These are phyloP conservation scores for Columba guinea DNA, from an alignment of 2,797 vertebrate genomes.

Conservation along the genomic window DNA sequence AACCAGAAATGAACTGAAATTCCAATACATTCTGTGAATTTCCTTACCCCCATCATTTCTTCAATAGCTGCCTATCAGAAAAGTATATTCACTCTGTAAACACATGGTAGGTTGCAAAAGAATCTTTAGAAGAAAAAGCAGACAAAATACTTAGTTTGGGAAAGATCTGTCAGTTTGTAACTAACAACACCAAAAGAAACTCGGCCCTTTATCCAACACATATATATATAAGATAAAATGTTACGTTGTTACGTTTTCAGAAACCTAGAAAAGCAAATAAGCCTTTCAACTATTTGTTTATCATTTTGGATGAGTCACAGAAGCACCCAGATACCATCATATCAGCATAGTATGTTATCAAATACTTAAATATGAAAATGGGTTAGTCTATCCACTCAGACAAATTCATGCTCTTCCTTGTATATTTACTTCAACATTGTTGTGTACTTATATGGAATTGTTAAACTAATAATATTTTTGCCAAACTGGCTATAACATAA, in stretches of 20 bases:
- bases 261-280: conserved; percentile 3
- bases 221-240: background rate
- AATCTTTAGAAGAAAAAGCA: background rate
- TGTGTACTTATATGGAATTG: conserved; percentile 81
- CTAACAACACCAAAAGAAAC: background rate
- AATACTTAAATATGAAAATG: conserved; percentile 26
- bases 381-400: conserved; percentile 24
- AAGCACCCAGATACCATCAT: conserved; percentile 2
- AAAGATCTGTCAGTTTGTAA: conserved; percentile 10
- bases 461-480: conserved; percentile 76
- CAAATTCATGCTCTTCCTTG: conserved; percentile 37
- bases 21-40: background rate
- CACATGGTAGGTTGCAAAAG: background rate
- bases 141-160: background rate
- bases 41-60: background rate
- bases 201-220: background rate
- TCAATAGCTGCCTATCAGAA: background rate
- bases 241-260: background rate
- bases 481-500: conserved; percentile 72
- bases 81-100: background rate
- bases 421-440: conserved; percentile 66
- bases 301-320: conserved; percentile 15
- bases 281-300: conserved; percentile 7
- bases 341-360: conserved; percentile 37
- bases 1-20: background rate